Evolutionary conservation across 2,797 vertebrate species (phyloP), one percentile per base, ranked within the genome.

Genomic region (Phrynocephalus forsythii): DNA sequence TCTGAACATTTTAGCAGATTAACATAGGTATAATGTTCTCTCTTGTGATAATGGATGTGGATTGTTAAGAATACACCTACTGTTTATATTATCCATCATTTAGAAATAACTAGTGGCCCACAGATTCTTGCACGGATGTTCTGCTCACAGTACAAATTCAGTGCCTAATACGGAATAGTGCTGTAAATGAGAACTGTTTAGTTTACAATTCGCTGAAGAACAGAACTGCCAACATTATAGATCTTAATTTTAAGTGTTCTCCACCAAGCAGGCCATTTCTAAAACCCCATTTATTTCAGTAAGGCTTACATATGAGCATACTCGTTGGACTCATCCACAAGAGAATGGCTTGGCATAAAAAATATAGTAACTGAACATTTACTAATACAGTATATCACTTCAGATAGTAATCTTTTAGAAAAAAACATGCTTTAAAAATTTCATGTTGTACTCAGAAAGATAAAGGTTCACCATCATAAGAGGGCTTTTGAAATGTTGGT

Each of bases 401-500:
- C 92, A 68, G 93, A 86, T 82, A 78, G 67, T 63, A 92, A 71
- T 87, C 89, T 94, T 95, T 94, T 93, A 91, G 91, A 95, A 94
- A 95, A 94, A 80, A 94, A 86, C 92, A 82, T 68, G 84, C 88
- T 93, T 88, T 92, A 95, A 95, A 94, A 91, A 93, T 94, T 92
- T 91, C 91, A 93, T 88, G 94, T 92, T 95, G 87, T 95, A 93
- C 91, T 93, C 89, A 92, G 26, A 96, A 96, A 93, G 95, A 96
- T 96, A 96, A 95, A 92, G 18, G 92, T 94, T 68, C 91, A 90
- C 86, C 92, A 84, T 91, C 91, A 96, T 92, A 94, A 95, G 92
- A 95, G 91, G 95, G 94, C 86, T 95, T 92, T 94, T 92, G 93
- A 94, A 96, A 95, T 73, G 80, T 95, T 96, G 91, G 92, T 95